Conservation (phyloP, 2,797 vertebrate genomes). For the Enteromius anoplus region DNA sequence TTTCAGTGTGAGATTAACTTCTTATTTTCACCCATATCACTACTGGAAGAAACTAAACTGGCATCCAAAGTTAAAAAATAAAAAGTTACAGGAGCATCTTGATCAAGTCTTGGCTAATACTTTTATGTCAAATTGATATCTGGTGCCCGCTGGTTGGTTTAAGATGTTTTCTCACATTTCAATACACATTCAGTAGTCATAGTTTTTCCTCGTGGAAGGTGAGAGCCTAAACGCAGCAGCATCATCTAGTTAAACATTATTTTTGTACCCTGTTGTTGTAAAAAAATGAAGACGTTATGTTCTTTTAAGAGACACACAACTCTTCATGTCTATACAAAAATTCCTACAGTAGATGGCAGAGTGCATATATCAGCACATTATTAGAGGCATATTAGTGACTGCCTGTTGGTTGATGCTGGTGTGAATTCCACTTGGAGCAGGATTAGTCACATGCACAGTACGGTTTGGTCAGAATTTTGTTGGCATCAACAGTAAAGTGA, state of each 20-base stretch:
- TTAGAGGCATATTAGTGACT: background rate
- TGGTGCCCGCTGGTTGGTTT: background rate
- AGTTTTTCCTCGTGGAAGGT: background rate
- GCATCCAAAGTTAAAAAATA: background rate
- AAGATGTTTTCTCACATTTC: background rate
- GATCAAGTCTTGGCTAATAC: background rate
- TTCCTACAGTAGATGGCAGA: background rate
- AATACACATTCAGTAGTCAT: background rate
- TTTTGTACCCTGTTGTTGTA: background rate
- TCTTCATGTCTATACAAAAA: background rate
- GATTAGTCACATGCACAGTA: background rate
- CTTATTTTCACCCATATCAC: too few species aligned
- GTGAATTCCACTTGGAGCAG: background rate
- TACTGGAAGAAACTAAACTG: too few species aligned
- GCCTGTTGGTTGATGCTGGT: background rate
- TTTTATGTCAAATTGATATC: background rate
- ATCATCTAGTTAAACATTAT: background rate
- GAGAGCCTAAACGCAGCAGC: background rate
- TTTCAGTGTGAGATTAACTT: too few species aligned
- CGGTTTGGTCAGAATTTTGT: background rate
- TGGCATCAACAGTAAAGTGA: background rate
- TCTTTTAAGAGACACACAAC: background rate
- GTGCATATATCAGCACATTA: background rate
- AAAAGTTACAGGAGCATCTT: background rate
- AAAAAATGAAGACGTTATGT: background rate